Evolutionary conservation across 2,113 vertebrate species (phyloP), one percentile per base, ranked within the genome.

Genomic region (Fulica atra): DNA sequence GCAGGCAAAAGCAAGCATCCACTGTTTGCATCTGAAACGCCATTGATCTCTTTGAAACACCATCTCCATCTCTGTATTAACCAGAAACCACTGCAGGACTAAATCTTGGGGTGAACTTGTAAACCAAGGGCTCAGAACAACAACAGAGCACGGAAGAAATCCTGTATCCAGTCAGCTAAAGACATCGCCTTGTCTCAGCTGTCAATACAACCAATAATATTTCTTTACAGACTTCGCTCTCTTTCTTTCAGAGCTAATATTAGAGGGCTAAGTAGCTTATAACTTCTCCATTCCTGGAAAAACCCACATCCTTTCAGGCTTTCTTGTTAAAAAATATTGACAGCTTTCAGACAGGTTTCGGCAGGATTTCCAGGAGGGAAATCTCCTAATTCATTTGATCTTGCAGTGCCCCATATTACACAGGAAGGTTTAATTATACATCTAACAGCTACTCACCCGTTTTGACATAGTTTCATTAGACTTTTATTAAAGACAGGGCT

Each of bases 391-490:
- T 86, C 93, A 91, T 89, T 96, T 93, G 57, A 97, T 96, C 92
- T 92, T 65, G 81, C 89, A 93, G 74, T 21, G 17, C 64, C 61
- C 86, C 70, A 54, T 36, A 95, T 94, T 92, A 88, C 91, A 95
- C 89, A 89, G 86, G 88, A 90, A 93, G 70, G 73, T 97, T 98
- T 97, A 98, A 98, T 98, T 97, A 98, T 91, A 94, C 85, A 95
- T 95, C 95, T 95, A 92, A 97, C 90, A 95, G 92, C 92, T 89
- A 89, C 86, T 97, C 94, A 94, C 64, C 89, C 92, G 86, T 94
- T 76, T 87, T 95, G 36, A 94, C 91, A 96, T 71, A 56, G 68
- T 92, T 98, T 95, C 88, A 95, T 96, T 96, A 95, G 92, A 91
- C 65, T 97, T 97, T 97, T 94, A 95, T 97, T 97, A 97, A 96